Base-by-base conservation (phyloP, 2,113 vertebrate species). In the Campylorhamphus procurvoides region DNA sequence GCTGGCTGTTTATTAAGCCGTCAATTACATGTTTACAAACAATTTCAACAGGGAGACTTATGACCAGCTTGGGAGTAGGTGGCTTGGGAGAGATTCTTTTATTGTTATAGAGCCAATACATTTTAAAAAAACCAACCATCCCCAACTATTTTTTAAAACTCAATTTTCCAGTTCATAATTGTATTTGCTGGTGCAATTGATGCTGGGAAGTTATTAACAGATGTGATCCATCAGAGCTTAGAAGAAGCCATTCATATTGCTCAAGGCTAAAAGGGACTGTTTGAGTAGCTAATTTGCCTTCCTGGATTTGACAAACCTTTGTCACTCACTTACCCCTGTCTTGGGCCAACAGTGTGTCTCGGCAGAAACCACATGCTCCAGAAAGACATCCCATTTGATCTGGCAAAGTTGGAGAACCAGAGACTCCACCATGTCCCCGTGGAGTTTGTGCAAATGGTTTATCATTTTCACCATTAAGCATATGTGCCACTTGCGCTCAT, bases 121-220 rank as follows among this genome's bases (percentile, higher is more conserved):
- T 86, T 92, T 40, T 4, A 14, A 31, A 49, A 83, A 50, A 44
- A 5, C 0, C 4, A 27, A 35, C 19, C 22, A 37, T 28, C 62
- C 35, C 20, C 29, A 64, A 18, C 9, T 78, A 50, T 81, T 84
- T 87, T 83, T 90, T 93, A 47, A 39, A 90, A 90, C 53, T 75
- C 74, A 53, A 0, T 96, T 95, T 94, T 90, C 89, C 52, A 92
- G 76, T 81, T 91, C 39, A 44, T 92, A 90, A 87, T 96, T 92
- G 60, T 84, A 75, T 97, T 89, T 89, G 60, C 73, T 89, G 86
- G 73, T 90, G 56, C 49, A 84, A 3, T 68, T 92, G 89, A 84
- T 93, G 47, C 88, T 90, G 85, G 85, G 90, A 95, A 85, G 81
- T 53, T 93, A 87, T 94, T 93, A 93, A 80, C 84, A 96, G 80